phyloP scores from a whole-genome alignment of 2,797 vertebrate species.

The Enteromius mattozi region DNA sequence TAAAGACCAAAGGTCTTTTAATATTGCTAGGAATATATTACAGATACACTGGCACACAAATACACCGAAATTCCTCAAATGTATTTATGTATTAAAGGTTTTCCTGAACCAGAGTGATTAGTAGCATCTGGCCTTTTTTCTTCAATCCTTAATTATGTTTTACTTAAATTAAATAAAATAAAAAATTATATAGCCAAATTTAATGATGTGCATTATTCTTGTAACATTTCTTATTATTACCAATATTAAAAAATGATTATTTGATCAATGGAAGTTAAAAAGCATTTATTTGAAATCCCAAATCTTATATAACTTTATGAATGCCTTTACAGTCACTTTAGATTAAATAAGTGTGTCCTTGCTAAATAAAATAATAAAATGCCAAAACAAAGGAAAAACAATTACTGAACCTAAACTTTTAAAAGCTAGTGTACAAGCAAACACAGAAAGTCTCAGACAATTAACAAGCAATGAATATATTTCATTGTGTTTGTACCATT shows the following conservation, averaged over 20 bases:
- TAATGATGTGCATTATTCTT: not conserved
- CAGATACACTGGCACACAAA: not conserved
- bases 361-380: not conserved
- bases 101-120: not conserved
- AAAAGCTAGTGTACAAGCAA: not conserved
- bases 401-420: not conserved
- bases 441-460: not conserved
- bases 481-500: not conserved
- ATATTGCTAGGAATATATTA: not conserved
- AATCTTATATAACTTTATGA: not conserved
- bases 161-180: not conserved
- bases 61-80: not conserved
- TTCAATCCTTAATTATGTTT: not conserved
- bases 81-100: not conserved
- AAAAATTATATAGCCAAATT: not conserved
- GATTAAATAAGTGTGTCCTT: not conserved
- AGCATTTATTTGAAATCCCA: not conserved
- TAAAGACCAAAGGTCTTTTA: not conserved
- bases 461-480: not conserved
- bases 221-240: not conserved
- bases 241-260: not conserved
- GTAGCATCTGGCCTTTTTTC: not conserved
- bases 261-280: not conserved
- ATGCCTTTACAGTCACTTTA: not conserved
- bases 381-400: not conserved